Evolutionary conservation across 1,140 invertebrate genomes (phyloP).

Genomic region (Mesaphorura yosii): DNA sequence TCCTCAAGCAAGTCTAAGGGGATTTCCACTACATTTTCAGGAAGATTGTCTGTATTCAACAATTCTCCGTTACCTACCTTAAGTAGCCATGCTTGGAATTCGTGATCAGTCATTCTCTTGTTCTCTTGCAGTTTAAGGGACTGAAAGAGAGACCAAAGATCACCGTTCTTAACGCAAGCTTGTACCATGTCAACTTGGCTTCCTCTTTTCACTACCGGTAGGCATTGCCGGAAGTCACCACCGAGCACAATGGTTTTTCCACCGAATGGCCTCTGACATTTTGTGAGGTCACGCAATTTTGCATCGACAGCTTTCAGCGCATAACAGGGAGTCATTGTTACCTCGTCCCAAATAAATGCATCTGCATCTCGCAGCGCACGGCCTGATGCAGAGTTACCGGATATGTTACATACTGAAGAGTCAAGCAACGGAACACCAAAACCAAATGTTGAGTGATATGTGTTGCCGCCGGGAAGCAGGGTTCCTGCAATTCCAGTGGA

Average conservation of each 20-base stretch:
- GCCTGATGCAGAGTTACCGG: background rate
- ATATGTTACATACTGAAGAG: background rate
- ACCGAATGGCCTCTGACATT: slow-evolving; percentile 9
- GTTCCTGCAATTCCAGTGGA: slow-evolving; percentile 25
- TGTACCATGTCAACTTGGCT: slow-evolving; percentile 7
- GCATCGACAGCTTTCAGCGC: background rate
- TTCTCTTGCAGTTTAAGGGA: slow-evolving; percentile 4
- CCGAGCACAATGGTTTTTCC: slow-evolving; percentile 16
- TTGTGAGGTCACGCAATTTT: background rate
- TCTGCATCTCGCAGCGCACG: background rate
- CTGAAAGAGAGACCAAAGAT: background rate
- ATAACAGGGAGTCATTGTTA: slow-evolving; percentile 2
- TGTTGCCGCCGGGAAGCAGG: slow-evolving; percentile 15
- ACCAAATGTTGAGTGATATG: slow-evolving; percentile 20
- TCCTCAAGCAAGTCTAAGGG: slow-evolving; percentile 6
- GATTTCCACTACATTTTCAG: slow-evolving; percentile 8
- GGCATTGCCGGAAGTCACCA: slow-evolving; percentile 25
- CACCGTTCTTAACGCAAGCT: background rate
- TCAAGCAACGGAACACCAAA: slow-evolving; percentile 2
- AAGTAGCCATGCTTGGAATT: slow-evolving; percentile 9
- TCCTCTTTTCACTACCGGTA: slow-evolving; percentile 23
- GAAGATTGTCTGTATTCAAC: background rate
- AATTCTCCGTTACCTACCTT: slow-evolving; percentile 14
- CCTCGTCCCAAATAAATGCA: slow-evolving; percentile 17
- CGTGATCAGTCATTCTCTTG: slow-evolving; percentile 3